Percentiles rank a stretch among this genome's conserved stretches.
phyloP scores from a whole-genome alignment of 1,140 invertebrate genomes.

The Euwallacea similis region DNA sequence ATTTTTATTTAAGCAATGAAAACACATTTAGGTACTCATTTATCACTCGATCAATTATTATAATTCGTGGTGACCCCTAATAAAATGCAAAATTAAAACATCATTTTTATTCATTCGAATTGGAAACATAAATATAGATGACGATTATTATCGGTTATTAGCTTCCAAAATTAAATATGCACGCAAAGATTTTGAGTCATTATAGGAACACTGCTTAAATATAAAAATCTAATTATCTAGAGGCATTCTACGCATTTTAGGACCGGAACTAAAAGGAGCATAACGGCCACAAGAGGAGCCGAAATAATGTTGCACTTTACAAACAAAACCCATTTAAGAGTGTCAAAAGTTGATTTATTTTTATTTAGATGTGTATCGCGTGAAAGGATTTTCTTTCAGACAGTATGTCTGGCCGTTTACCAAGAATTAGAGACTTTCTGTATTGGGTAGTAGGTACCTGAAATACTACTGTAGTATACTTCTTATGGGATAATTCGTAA shows the following conservation, averaged over 20 bases:
- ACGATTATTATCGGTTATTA: no score
- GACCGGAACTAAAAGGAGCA: no score
- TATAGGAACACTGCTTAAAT: no score
- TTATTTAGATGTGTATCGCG: not conserved
- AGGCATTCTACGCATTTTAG: no score
- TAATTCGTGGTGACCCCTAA: constrained; percentile 14
- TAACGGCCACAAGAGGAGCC: no score
- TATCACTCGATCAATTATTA: constrained; percentile 8
- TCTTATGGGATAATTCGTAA: not conserved
- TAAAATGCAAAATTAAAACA: constrained; percentile 20
- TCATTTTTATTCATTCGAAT: constrained; percentile 26
- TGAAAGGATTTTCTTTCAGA: not conserved
- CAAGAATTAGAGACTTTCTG: not conserved
- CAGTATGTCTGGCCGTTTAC: not conserved
- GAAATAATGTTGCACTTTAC: no score
- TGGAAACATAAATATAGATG: not conserved
- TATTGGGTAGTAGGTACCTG: not conserved
- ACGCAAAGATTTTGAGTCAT: no score
- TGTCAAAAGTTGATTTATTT: constrained; percentile 3
- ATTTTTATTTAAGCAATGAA: constrained; percentile 4
- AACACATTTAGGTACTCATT: not conserved
- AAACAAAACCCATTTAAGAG: not conserved
- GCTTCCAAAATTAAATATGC: no score
- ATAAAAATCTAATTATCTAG: no score
- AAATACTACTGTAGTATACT: not conserved